These are phyloP conservation scores for Aldabrachelys gigantea DNA, from an alignment of 2,113 vertebrate species.

Conservation along the genomic window DNA sequence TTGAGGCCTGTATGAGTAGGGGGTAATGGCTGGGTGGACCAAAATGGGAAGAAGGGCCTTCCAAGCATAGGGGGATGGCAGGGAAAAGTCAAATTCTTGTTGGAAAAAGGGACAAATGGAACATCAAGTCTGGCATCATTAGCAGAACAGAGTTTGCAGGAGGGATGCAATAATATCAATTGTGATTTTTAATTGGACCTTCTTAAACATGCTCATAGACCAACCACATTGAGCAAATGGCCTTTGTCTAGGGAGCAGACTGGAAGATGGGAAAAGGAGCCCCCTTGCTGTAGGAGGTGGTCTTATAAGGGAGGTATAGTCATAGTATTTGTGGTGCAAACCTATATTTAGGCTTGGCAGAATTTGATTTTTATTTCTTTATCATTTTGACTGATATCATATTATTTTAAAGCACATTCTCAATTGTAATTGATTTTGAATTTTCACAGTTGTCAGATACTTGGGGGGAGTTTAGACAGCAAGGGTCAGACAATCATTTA, in stretches of 20 bases:
- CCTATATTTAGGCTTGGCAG: not conserved
- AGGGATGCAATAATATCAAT: not conserved
- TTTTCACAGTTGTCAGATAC: not conserved
- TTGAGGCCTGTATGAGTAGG: not conserved
- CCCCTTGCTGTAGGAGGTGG: not conserved
- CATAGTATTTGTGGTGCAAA: not conserved
- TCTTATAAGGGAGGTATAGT: not conserved
- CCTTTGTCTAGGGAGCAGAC: not conserved
- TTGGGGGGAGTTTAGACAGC: not conserved
- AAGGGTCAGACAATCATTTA: not conserved
- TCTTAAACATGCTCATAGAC: fast-evolving
- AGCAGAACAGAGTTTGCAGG: not conserved
- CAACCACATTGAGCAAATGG: not conserved
- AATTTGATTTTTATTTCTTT: not conserved
- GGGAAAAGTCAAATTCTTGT: not conserved
- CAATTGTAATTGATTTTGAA: not conserved
- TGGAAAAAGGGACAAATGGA: not conserved
- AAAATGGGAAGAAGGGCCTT: fast-evolving
- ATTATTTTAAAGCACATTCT: not conserved
- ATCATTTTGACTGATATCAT: not conserved
- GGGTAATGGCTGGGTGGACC: not conserved
- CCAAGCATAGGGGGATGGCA: not conserved
- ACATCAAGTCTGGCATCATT: not conserved
- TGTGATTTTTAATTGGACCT: not conserved
- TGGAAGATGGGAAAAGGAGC: not conserved